phyloP scores from a whole-genome alignment of 1,140 invertebrate genomes.

The Diploscapter pachys region DNA sequence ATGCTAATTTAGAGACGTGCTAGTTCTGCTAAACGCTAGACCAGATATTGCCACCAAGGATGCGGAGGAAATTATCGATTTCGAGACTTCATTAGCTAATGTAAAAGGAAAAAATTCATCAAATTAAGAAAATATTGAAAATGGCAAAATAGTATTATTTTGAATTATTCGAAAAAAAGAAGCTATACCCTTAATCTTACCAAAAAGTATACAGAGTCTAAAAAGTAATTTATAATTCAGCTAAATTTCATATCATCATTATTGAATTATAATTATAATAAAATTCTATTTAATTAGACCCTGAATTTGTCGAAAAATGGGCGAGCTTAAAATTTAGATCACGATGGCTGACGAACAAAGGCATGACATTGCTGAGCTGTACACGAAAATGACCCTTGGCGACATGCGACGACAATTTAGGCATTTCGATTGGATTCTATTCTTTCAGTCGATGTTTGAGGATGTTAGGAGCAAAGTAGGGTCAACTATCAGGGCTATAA shows the following conservation, averaged over 20 bases:
- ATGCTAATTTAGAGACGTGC: conserved; percentile 39
- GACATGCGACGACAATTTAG: conserved; percentile 49
- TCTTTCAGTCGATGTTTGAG: conserved; percentile 57
- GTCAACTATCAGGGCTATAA: not conserved
- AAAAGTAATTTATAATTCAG: too few species aligned
- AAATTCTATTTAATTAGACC: too few species aligned
- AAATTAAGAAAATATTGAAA: not conserved
- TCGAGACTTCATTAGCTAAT: conserved; percentile 75
- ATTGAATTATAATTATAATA: too few species aligned
- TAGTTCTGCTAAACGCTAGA: conserved; percentile 69
- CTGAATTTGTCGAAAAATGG: too few species aligned
- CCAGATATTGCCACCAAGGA: conserved; percentile 65
- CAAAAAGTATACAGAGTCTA: too few species aligned
- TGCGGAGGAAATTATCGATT: conserved; percentile 73
- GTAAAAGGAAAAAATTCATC: conserved; percentile 59
- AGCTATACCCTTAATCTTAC: too few species aligned
- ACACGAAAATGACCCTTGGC: conserved; percentile 58
- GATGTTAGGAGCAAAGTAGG: conserved; percentile 44
- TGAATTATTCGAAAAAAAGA: too few species aligned
- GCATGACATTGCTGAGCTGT: conserved; percentile 57
- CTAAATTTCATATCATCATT: too few species aligned
- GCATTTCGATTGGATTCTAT: conserved; percentile 54
- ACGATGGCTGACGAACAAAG: conserved; percentile 58
- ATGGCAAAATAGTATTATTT: too few species aligned
- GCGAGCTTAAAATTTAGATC: conserved; percentile 38